Percentiles rank a stretch among this genome's conserved stretches.
phyloP scores from a whole-genome alignment of 1,140 invertebrate species.

The Geopemphigus sp. region DNA sequence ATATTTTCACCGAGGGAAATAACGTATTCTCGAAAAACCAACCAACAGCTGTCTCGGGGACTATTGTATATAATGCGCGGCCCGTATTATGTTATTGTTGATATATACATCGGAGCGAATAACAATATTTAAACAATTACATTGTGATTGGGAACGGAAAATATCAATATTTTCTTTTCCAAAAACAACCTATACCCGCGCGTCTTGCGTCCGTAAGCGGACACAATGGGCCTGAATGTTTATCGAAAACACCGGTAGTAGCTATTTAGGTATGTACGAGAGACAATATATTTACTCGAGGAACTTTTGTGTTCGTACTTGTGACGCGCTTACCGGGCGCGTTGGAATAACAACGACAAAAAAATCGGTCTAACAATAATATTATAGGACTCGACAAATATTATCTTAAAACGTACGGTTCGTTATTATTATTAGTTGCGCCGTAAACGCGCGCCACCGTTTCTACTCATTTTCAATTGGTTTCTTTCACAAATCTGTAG shows the following conservation, averaged over 20 bases:
- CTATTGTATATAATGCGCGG: too few relatives aligned
- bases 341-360: constrained; percentile 9
- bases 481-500: not conserved
- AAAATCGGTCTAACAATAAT: constrained; percentile 13
- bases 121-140: not conserved
- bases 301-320: not conserved
- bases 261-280: not conserved
- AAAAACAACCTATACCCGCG: not conserved
- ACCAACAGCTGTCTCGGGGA: too few relatives aligned
- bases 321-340: too few relatives aligned
- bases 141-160: constrained; percentile 2
- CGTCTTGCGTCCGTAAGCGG: not conserved
- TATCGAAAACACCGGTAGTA: constrained; percentile 18
- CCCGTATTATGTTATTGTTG: not conserved
- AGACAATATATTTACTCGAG: not conserved
- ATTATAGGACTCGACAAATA: not conserved
- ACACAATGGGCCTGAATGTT: constrained; percentile 8
- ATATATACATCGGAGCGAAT: constrained; percentile 4
- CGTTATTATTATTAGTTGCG: not conserved
- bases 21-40: too few relatives aligned
- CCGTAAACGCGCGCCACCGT: not conserved
- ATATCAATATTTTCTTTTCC: constrained; percentile 34
- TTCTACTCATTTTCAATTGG: not conserved
- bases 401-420: not conserved
- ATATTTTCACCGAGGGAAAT: too few relatives aligned